Evolutionary conservation across 2,888 invertebrate species (phyloP), one percentile per base, ranked within the genome.

Genomic region (Drosophila mimica): DNA sequence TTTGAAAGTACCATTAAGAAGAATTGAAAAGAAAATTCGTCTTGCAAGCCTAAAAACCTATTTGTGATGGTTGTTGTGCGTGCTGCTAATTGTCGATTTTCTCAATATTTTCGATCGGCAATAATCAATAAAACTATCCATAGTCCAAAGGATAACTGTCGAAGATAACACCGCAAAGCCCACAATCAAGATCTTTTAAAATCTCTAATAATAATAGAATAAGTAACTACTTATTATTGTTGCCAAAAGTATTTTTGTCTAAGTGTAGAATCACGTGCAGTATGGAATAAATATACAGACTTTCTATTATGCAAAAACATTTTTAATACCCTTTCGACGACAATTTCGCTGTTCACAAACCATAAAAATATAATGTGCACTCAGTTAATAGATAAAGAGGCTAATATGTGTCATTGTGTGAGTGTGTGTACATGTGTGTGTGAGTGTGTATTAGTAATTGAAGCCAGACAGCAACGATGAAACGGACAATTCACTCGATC

Each of bases 401-500:
- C 51, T 54, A 70, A 72, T 30, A 36, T 56, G n/a, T 60, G n/a
- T 11, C 8, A 13, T 25, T 4, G 40, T 15, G 31, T 46, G 40
- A 25, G 25, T 25, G 25, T 31, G 36, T 34, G 17, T 49, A 25
- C 25, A 33, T 58, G 20, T 25, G 31, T 51, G 25, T 59, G 25
- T 61, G 28, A 33, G 17, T 57, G 20, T 67, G 43, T 33, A 11
- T 20, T 40, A 34, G 65, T 36, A 46, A 51, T 70, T 62, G 61
- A 64, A 34, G 33, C 43, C 61, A 59, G 70, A 74, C 61, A 70
- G 38, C 60, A 64, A 49, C 57, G 48, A 20, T 49, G 64, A 62
- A 38, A 66, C 57, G 80, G 76, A 60, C 72, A 71, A 79, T 70
- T 67, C 88, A 82, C 64, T 74, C 52, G 74, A 76, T 59, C 74